phyloP scores from a whole-genome alignment of 2,888 invertebrate species.

The Graphium colonna region DNA sequence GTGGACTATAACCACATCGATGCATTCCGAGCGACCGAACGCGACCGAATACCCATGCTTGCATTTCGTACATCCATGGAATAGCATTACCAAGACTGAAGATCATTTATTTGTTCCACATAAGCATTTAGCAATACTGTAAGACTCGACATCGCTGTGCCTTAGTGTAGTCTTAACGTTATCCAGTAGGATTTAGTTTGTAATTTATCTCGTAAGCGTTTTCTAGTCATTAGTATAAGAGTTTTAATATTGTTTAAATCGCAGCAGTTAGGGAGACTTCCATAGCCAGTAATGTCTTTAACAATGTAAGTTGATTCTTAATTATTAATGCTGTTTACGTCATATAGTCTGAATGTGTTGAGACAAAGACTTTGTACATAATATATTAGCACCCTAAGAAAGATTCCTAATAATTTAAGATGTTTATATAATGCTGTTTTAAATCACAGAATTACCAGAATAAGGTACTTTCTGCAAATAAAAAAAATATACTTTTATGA shows the following conservation, averaged over 20 bases:
- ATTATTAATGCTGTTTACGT: constrained; percentile 7
- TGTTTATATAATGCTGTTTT: constrained; percentile 45
- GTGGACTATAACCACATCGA: constrained; percentile 74
- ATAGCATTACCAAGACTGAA: constrained; percentile 71
- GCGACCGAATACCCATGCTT: constrained; percentile 58
- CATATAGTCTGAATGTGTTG: constrained; percentile 38
- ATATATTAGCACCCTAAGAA: constrained; percentile 64
- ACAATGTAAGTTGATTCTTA: constrained; percentile 2
- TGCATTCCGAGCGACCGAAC: constrained; percentile 68
- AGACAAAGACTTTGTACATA: constrained; percentile 73
- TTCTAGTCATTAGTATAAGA: constrained; percentile 73
- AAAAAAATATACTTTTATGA: constrained; percentile 31
- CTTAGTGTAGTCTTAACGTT: constrained; percentile 59
- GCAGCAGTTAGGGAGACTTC: constrained; percentile 10
- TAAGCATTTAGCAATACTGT: constrained; percentile 65
- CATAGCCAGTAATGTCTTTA: constrained; percentile 9
- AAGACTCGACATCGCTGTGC: constrained; percentile 71
- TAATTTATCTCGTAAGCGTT: constrained; percentile 56
- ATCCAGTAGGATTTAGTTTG: constrained; percentile 52
- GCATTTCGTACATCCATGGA: constrained; percentile 66
- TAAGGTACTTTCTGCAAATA: constrained; percentile 50
- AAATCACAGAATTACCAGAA: constrained; percentile 36
- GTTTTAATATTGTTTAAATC: constrained; percentile 35
- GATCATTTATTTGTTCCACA: constrained; percentile 62
- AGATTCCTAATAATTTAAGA: constrained; percentile 76